These are phyloP conservation scores for Clunio marinus DNA, from an alignment of 2,888 invertebrate species.

Conservation along the genomic window DNA sequence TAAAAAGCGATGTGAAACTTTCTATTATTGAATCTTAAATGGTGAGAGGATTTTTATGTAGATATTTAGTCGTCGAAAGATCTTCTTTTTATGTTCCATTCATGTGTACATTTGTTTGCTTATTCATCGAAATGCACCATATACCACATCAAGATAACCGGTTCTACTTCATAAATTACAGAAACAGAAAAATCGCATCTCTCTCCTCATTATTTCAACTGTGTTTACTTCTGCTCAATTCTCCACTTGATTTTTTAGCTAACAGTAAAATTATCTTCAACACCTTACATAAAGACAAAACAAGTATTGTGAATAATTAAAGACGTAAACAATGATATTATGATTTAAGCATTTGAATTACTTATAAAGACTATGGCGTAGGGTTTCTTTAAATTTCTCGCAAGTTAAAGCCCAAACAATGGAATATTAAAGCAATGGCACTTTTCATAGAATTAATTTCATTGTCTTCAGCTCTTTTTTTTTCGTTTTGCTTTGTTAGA, in stretches of 20 bases:
- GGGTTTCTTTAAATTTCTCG: too few relatives aligned
- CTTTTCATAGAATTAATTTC: too few relatives aligned
- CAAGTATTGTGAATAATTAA: constrained; percentile 27
- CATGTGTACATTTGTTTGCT: not conserved
- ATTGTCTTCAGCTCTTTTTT: too few relatives aligned
- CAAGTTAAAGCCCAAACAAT: too few relatives aligned
- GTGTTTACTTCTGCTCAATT: not conserved
- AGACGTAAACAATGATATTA: not conserved
- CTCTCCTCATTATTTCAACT: not conserved
- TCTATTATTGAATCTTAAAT: not conserved
- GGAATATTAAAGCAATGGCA: too few relatives aligned
- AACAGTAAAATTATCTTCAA: not conserved
- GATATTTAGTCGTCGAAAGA: too few relatives aligned
- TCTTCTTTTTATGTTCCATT: not conserved
- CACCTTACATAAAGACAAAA: not conserved
- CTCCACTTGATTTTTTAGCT: not conserved
- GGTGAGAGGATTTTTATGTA: not conserved
- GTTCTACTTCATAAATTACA: not conserved
- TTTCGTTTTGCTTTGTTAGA: too few relatives aligned
- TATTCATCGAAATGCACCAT: not conserved
- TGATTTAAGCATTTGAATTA: too few relatives aligned
- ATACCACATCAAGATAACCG: not conserved
- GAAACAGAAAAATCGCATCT: not conserved
- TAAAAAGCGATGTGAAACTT: not conserved
- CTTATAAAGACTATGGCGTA: too few relatives aligned